Percentiles rank a stretch among this genome's conserved stretches.
Conservation (phyloP, 2,797 vertebrate genomes). For the Limosa lapponica region DNA sequence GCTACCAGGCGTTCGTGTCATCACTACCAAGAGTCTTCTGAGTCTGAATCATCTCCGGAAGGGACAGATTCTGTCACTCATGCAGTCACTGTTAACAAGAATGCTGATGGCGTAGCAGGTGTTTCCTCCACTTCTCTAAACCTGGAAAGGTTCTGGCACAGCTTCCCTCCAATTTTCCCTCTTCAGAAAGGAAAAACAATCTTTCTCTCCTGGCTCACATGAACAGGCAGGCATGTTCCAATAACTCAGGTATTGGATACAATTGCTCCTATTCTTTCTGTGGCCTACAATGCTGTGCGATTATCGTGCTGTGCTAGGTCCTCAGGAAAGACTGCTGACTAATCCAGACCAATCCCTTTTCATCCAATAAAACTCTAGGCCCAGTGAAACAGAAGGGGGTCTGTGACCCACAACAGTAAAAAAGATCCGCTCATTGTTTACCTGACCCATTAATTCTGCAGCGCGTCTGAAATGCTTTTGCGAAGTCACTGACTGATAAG, state of each 20-base stretch:
- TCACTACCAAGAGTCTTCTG: conserved; percentile 68
- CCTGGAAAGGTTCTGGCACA: conserved; percentile 69
- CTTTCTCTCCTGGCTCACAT: conserved; percentile 34
- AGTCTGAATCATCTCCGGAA: conserved; percentile 76
- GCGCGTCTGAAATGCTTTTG: background rate
- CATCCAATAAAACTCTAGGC: background rate
- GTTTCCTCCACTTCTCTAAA: conserved; percentile 73
- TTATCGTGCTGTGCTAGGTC: background rate
- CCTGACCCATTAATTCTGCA: background rate
- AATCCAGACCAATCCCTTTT: background rate
- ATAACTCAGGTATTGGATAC: conserved; percentile 41
- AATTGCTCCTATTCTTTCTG: conserved; percentile 25
- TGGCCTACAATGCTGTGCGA: background rate
- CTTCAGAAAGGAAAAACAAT: conserved; percentile 55
- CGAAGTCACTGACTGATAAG: background rate
- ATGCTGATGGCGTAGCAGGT: conserved; percentile 68
- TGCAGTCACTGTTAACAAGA: conserved; percentile 59
- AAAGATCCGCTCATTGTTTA: background rate
- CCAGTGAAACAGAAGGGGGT: background rate
- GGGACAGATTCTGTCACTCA: conserved; percentile 68
- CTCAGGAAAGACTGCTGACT: background rate
- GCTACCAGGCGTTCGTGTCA: conserved; percentile 61
- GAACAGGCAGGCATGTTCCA: conserved; percentile 27
- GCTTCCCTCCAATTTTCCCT: conserved; percentile 55
- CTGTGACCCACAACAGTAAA: background rate